These are phyloP conservation scores for Tiliqua scincoides DNA, from an alignment of 2,113 vertebrate genomes.

Conservation along the genomic window DNA sequence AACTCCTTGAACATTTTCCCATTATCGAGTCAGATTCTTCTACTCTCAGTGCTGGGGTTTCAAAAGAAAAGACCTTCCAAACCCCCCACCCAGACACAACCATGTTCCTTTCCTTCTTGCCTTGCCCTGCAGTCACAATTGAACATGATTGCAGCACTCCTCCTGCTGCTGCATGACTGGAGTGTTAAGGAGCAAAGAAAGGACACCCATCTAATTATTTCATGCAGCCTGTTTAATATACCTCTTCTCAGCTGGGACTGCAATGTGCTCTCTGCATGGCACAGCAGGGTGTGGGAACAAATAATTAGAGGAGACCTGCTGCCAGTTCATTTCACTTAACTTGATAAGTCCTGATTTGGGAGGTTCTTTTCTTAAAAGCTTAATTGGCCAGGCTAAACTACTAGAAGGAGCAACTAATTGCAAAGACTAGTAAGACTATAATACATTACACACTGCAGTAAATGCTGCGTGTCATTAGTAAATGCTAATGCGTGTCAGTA, in stretches of 20 bases:
- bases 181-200: constrained; percentile 21
- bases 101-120: background rate
- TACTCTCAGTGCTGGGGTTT: background rate
- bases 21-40: background rate
- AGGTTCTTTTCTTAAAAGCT: background rate
- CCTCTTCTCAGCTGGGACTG: background rate
- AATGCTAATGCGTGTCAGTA: background rate
- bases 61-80: background rate
- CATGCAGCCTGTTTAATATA: constrained; percentile 3
- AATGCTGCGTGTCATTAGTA: background rate
- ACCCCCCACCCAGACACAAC: background rate
- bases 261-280: constrained; percentile 10
- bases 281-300: constrained; percentile 1
- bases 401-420: background rate
- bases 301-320: constrained; percentile 20
- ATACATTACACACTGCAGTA: background rate
- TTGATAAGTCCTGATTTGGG: background rate
- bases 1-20: background rate
- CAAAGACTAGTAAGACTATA: background rate
- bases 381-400: constrained; percentile 1
- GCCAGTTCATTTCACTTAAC: background rate
- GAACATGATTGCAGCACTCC: background rate
- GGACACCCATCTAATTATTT: constrained; percentile 21
- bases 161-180: constrained; percentile 9
- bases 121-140: background rate